phyloP scores from a whole-genome alignment of 2,113 vertebrate species.

The Acanthisitta chloris region DNA sequence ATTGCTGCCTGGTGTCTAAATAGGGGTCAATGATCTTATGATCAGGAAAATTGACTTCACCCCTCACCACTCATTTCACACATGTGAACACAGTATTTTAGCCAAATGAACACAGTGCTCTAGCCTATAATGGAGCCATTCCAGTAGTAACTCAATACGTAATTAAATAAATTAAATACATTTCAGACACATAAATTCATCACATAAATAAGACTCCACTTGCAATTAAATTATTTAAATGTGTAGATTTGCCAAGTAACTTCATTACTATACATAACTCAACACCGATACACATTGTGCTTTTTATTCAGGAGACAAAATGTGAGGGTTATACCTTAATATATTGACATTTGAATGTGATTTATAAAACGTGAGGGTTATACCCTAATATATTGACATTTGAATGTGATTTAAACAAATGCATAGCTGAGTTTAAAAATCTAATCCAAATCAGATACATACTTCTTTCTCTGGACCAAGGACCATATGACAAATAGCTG shows the following conservation, averaged over 20 bases:
- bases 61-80: not conserved
- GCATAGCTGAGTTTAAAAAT: not conserved
- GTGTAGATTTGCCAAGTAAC: not conserved
- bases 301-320: not conserved
- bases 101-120: not conserved
- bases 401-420: not conserved
- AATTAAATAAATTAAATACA: too few species aligned
- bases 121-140: not conserved
- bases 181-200: not conserved
- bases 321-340: not conserved
- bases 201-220: not conserved
- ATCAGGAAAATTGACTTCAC: not conserved
- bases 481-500: not conserved
- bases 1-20: not conserved
- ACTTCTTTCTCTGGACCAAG: not conserved
- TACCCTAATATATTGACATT: not conserved
- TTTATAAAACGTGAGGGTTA: not conserved
- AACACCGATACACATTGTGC: not conserved
- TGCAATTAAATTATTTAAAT: not conserved
- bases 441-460: not conserved
- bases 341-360: not conserved
- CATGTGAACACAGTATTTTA: not conserved
- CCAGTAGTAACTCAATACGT: too few species aligned
- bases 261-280: not conserved
- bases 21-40: not conserved